Percentiles rank a stretch among this genome's conserved stretches.
Evolutionary conservation across 2,113 vertebrate genomes (phyloP).

Genomic region (Hiodon alosoides): DNA sequence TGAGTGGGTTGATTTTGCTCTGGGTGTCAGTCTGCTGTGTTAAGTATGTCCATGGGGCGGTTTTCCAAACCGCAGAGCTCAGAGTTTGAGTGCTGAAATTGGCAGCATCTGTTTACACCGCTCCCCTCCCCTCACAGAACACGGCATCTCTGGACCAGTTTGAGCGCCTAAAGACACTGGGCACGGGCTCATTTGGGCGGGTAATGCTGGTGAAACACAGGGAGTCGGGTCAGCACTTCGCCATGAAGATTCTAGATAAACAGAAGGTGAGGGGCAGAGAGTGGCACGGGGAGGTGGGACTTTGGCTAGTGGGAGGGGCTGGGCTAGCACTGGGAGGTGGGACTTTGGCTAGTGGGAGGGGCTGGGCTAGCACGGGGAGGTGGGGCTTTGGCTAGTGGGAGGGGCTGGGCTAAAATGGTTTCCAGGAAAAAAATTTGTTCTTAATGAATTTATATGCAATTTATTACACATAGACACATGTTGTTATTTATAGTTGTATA

Average conservation of each 20-base stretch:
- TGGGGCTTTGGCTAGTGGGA: neutral
- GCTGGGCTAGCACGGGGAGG: neutral
- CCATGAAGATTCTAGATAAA: conserved; percentile 96
- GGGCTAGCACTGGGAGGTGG: neutral
- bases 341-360: too few relatives aligned
- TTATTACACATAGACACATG: too few relatives aligned
- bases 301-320: neutral
- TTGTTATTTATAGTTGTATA: too few relatives aligned
- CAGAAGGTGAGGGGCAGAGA: conserved; percentile 70
- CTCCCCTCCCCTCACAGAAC: conserved; percentile 59
- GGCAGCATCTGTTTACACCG: neutral
- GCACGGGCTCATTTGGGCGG: conserved; percentile 85
- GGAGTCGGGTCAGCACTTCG: conserved; percentile 78
- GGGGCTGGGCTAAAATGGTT: neutral
- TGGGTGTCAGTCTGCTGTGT: neutral
- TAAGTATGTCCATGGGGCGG: too few relatives aligned
- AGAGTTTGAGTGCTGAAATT: neutral
- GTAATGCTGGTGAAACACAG: conserved; percentile 91
- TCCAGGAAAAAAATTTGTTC: too few relatives aligned
- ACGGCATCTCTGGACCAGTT: conserved; percentile 85
- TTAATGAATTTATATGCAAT: too few relatives aligned
- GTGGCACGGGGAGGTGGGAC: neutral
- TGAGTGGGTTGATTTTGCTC: neutral
- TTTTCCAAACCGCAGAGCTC: neutral
- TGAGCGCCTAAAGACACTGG: conserved; percentile 85